Conservation (phyloP, 2,888 invertebrate species). For the Hemicrepidius hirtus region DNA sequence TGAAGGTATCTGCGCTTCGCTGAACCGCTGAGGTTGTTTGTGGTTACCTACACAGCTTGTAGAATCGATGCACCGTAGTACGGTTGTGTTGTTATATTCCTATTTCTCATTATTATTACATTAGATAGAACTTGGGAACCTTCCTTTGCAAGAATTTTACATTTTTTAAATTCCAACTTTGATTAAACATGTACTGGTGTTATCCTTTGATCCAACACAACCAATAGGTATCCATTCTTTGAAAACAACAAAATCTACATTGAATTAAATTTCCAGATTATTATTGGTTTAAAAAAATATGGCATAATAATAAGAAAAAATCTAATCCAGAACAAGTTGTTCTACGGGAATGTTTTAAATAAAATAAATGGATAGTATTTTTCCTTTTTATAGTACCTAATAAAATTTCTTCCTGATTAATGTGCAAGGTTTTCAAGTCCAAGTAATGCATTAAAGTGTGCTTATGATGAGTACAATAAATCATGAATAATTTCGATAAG, state of each 20-base stretch:
- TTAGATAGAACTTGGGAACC: slow-evolving; percentile 35
- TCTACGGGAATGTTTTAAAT: too few relatives aligned
- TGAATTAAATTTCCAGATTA: too few relatives aligned
- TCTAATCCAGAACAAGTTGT: too few relatives aligned
- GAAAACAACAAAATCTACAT: too few relatives aligned
- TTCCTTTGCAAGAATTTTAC: slow-evolving; percentile 24
- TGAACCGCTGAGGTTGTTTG: slow-evolving; percentile 45
- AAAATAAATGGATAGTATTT: too few relatives aligned
- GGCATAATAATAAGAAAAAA: too few relatives aligned
- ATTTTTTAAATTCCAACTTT: slow-evolving; percentile 24
- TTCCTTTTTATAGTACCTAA: too few relatives aligned
- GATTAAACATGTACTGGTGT: slow-evolving; percentile 16
- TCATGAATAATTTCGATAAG: slow-evolving; percentile 54
- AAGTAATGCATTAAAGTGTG: slow-evolving; percentile 34
- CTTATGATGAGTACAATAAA: slow-evolving; percentile 43
- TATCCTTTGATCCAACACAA: background rate
- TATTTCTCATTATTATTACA: slow-evolving; percentile 38
- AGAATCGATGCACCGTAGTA: slow-evolving; percentile 42
- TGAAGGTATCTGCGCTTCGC: slow-evolving; percentile 57
- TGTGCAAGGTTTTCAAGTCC: slow-evolving; percentile 6
- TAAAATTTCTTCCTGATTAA: slow-evolving; percentile 17
- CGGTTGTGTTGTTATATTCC: slow-evolving; percentile 21
- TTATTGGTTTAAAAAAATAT: too few relatives aligned
- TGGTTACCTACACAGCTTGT: slow-evolving; percentile 39
- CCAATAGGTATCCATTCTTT: background rate